These are phyloP conservation scores for Basileuterus tristriatus DNA, from an alignment of 2,797 vertebrate genomes.

Conservation along the genomic window DNA sequence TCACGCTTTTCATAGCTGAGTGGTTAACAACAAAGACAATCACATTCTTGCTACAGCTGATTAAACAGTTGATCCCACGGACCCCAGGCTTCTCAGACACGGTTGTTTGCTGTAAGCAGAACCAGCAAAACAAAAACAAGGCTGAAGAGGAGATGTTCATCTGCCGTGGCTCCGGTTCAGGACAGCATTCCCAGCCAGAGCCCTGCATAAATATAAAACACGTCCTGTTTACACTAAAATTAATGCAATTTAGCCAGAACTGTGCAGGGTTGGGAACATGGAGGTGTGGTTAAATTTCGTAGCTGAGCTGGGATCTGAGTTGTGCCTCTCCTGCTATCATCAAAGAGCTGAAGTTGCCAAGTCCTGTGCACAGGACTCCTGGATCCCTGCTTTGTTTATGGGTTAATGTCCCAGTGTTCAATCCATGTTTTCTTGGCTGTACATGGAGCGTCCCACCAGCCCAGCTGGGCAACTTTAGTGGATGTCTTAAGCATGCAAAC, in stretches of 20 bases:
- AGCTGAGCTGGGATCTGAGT: not conserved
- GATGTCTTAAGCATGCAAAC: not conserved
- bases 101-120: constrained; percentile 47
- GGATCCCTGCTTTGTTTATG: not conserved
- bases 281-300: not conserved
- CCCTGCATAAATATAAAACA: not conserved
- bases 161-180: not conserved
- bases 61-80: constrained; percentile 58
- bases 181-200: not conserved
- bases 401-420: not conserved
- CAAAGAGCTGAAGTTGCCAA: not conserved
- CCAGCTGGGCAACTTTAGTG: constrained; percentile 5
- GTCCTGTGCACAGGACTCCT: not conserved
- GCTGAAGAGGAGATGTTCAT: not conserved
- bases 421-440: not conserved
- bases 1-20: constrained; percentile 55
- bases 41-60: constrained; percentile 66
- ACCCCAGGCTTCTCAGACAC: constrained; percentile 33
- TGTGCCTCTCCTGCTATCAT: not conserved
- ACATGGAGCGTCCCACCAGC: not conserved
- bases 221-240: constrained; percentile 36
- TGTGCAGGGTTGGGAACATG: not conserved
- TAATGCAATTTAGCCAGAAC: not conserved
- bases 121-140: constrained; percentile 55
- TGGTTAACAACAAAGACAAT: constrained; percentile 61